Percentiles rank a stretch among this genome's conserved stretches.
Evolutionary conservation across 2,113 vertebrate species (phyloP).

Genomic region (Tachysurus fulvidraco): DNA sequence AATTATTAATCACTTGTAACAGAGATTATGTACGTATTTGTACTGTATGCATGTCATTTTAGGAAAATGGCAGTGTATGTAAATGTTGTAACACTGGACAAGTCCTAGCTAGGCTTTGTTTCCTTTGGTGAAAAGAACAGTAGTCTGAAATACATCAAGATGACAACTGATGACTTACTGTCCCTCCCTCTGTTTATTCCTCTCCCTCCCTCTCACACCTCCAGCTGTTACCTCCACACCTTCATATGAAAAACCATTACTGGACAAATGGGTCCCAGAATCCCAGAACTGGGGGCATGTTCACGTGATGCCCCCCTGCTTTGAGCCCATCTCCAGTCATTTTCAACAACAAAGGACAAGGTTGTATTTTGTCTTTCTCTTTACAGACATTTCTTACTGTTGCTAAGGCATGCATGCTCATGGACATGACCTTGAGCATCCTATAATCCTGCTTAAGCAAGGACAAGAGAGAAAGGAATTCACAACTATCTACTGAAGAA

Average conservation of each 20-base stretch:
- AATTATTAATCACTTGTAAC: not conserved
- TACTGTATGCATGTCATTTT: not conserved
- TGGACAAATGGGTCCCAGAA: slow-evolving; percentile 22
- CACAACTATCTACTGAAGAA: slow-evolving; percentile 5
- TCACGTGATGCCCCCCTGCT: slow-evolving; percentile 36
- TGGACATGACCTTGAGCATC: slow-evolving; percentile 19
- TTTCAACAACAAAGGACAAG: slow-evolving; percentile 39
- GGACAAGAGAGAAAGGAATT: not conserved
- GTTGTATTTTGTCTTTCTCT: slow-evolving; percentile 30
- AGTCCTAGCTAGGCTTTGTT: not conserved
- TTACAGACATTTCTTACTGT: slow-evolving; percentile 20
- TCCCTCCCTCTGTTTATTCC: slow-evolving; percentile 36
- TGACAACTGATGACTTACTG: slow-evolving; percentile 60
- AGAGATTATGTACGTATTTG: not conserved
- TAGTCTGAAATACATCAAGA: slow-evolving; percentile 45
- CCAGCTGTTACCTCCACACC: slow-evolving; percentile 45
- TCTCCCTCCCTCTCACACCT: slow-evolving; percentile 25
- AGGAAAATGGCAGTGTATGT: not conserved
- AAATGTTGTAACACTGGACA: slow-evolving; percentile 1
- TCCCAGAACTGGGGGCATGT: slow-evolving; percentile 14
- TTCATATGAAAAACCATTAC: slow-evolving; percentile 52
- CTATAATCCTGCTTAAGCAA: slow-evolving; percentile 16
- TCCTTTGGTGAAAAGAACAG: slow-evolving; percentile 14
- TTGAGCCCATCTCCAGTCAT: slow-evolving; percentile 42
- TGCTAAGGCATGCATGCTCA: slow-evolving; percentile 23